phyloP scores from a whole-genome alignment of 35 echinoderm and acorn worm genomes.

The Heliocidaris erythrogramma region DNA sequence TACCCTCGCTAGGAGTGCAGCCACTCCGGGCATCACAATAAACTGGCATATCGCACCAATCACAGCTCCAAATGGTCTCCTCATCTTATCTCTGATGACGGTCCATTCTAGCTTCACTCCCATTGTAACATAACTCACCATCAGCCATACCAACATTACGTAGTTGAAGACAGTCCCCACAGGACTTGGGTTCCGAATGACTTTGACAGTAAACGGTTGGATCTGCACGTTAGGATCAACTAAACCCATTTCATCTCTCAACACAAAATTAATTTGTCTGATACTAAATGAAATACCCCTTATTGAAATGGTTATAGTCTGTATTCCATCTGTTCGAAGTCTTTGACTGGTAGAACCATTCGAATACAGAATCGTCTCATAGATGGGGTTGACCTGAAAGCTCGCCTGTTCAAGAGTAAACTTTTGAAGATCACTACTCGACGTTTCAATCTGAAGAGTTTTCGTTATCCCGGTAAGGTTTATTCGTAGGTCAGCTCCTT shows the following conservation, averaged over 20 bases:
- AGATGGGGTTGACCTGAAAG: slow-evolving; percentile 30
- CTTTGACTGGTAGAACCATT: neutral
- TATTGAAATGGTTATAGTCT: neutral
- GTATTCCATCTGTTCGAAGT: neutral
- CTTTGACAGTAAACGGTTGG: slow-evolving; percentile 42
- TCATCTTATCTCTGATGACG: slow-evolving; percentile 45
- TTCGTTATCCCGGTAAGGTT: slow-evolving; percentile 23
- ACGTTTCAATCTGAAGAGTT: neutral
- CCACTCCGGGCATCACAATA: slow-evolving; percentile 66
- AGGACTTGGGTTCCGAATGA: slow-evolving; percentile 23
- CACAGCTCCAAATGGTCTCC: slow-evolving; percentile 59
- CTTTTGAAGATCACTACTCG: neutral
- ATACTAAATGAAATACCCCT: slow-evolving; percentile 27
- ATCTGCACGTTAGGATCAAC: slow-evolving; percentile 17
- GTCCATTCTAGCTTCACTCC: slow-evolving; percentile 61
- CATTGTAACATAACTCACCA: slow-evolving; percentile 70
- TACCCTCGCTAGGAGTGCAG: slow-evolving; percentile 51
- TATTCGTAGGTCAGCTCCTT: neutral
- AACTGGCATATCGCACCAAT: slow-evolving; percentile 71
- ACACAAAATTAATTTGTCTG: neutral
- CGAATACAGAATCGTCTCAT: neutral
- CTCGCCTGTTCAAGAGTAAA: neutral
- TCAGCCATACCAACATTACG: slow-evolving; percentile 45
- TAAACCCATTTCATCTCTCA: neutral
- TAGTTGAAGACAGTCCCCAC: slow-evolving; percentile 45